Evolutionary conservation across 2,888 invertebrate genomes (phyloP).

Genomic region (Ornithoptera priamus): DNA sequence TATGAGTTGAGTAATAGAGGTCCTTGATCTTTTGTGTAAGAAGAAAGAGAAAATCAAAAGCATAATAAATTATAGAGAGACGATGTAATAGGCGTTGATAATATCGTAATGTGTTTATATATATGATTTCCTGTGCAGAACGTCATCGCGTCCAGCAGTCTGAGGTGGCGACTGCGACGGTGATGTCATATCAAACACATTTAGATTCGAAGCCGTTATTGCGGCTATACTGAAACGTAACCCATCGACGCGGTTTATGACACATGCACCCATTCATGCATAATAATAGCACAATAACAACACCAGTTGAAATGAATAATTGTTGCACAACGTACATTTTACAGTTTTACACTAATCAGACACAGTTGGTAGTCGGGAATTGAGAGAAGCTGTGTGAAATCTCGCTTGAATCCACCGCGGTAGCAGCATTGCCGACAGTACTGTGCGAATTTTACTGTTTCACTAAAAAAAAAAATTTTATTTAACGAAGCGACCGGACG

Average conservation of each 20-base stretch:
- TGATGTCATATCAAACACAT: constrained; percentile 2
- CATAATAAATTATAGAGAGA: not conserved
- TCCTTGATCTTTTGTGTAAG: too few relatives aligned
- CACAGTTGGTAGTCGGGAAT: too few relatives aligned
- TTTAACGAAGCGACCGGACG: too few relatives aligned
- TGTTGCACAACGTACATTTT: too few relatives aligned
- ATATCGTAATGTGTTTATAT: not conserved
- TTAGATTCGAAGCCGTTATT: not conserved
- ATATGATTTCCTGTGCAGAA: not conserved
- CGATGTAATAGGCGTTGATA: not conserved
- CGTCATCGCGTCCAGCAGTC: not conserved
- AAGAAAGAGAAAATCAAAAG: too few relatives aligned
- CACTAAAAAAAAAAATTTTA: too few relatives aligned
- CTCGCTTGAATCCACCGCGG: too few relatives aligned
- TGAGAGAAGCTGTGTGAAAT: too few relatives aligned
- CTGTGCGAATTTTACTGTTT: too few relatives aligned
- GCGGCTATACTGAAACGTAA: not conserved
- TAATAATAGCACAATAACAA: constrained; percentile 14
- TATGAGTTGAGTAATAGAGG: too few relatives aligned
- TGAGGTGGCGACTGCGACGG: not conserved
- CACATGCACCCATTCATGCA: constrained; percentile 18
- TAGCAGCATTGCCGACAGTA: too few relatives aligned
- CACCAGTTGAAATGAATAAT: not conserved
- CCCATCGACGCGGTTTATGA: constrained; percentile 10
- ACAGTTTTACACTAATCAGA: too few relatives aligned